Evolutionary conservation across 2,888 invertebrate genomes (phyloP).

Genomic region (Trichogramma dendrolimi): DNA sequence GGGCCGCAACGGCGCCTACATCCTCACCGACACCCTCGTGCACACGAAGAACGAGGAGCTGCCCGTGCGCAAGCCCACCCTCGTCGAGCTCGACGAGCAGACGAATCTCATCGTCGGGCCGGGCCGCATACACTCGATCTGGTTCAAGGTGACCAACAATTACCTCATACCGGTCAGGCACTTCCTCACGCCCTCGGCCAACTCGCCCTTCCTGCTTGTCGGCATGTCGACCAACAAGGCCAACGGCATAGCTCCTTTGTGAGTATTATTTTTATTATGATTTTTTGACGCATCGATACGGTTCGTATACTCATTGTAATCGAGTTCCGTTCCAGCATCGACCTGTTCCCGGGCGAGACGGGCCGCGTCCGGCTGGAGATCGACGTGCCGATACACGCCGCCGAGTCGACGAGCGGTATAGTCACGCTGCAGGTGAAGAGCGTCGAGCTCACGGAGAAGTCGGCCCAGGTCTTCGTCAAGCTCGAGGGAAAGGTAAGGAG

Average conservation of each 20-base stretch:
- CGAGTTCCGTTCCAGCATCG: not conserved
- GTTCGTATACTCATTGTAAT: not conserved
- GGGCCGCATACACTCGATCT: constrained; percentile 50
- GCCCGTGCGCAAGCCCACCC: constrained; percentile 29
- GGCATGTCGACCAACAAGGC: constrained; percentile 46
- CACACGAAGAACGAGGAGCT: constrained; percentile 11
- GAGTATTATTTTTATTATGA: constrained; percentile 1
- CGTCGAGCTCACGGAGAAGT: constrained; percentile 39
- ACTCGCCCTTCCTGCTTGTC: constrained; percentile 55
- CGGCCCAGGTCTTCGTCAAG: constrained; percentile 40
- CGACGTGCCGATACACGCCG: constrained; percentile 29
- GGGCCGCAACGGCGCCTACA: constrained; percentile 17
- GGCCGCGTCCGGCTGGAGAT: constrained; percentile 36
- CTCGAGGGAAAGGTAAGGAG: constrained; percentile 30
- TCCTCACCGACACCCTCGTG: no score
- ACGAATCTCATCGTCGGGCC: constrained; percentile 41
- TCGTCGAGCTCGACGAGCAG: constrained; percentile 40
- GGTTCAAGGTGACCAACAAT: constrained; percentile 71
- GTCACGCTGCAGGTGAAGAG: constrained; percentile 38
- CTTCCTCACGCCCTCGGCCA: constrained; percentile 60
- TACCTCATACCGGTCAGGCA: constrained; percentile 57
- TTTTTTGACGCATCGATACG: constrained; percentile 4
- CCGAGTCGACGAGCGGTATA: constrained; percentile 31
- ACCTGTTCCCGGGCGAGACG: constrained; percentile 38
- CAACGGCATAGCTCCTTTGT: constrained; percentile 50